These are phyloP conservation scores for Stictocephala bisonia DNA, from an alignment of 2,888 invertebrate genomes.

Conservation along the genomic window DNA sequence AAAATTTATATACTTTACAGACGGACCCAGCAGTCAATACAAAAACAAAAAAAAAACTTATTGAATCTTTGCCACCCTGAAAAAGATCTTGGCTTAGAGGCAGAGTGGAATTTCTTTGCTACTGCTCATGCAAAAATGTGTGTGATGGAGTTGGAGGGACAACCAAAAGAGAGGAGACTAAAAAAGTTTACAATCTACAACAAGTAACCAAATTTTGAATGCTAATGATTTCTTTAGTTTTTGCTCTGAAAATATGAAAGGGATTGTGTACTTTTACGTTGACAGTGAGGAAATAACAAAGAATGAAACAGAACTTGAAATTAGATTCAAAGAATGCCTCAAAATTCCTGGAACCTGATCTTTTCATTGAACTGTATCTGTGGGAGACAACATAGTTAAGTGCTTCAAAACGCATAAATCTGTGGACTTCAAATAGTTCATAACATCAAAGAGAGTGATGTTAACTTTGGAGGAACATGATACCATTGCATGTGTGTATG, in stretches of 20 bases:
- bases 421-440: too few species aligned
- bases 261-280: constrained; percentile 30
- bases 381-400: constrained; percentile 12
- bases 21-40: constrained; percentile 20
- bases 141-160: constrained; percentile 14
- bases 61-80: constrained; percentile 21
- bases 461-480: too few species aligned
- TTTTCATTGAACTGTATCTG: constrained; percentile 30
- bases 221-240: constrained; percentile 7
- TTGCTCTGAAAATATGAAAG: constrained; percentile 16
- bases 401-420: too few species aligned
- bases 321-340: constrained; percentile 18
- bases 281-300: background rate
- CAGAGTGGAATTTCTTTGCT: constrained; percentile 40
- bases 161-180: constrained; percentile 22
- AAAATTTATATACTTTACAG: constrained; percentile 15
- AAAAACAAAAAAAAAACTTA: constrained; percentile 44
- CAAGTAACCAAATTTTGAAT: background rate
- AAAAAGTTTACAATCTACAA: background rate
- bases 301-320: constrained; percentile 9
- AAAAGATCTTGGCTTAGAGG: constrained; percentile 5
- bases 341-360: constrained; percentile 7
- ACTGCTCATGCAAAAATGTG: constrained; percentile 21
- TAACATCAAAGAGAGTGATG: too few species aligned
- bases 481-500: too few species aligned